Percentiles rank a stretch among this genome's conserved stretches.
phyloP scores from a whole-genome alignment of 2,888 invertebrate species.

The Drosophila austrosaltans region DNA sequence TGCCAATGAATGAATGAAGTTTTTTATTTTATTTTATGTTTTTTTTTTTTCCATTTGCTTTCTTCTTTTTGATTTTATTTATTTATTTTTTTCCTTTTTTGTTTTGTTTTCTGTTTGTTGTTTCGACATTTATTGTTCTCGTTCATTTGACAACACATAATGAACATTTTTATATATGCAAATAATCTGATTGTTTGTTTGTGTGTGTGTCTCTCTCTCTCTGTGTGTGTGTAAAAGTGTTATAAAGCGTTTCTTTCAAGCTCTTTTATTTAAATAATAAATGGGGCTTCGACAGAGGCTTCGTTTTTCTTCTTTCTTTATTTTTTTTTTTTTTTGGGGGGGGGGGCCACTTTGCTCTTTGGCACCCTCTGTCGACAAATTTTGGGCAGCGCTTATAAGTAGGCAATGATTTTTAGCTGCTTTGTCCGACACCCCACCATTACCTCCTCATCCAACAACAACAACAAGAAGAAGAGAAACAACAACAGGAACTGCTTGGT shows the following conservation, averaged over 20 bases:
- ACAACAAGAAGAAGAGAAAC: slow-evolving; percentile 21
- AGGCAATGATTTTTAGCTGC: slow-evolving; percentile 69
- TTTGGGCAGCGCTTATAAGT: slow-evolving; percentile 64
- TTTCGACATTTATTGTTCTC: slow-evolving; percentile 41
- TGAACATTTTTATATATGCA: slow-evolving; percentile 75
- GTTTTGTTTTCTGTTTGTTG: neutral
- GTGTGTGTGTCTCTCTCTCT: slow-evolving; percentile 16
- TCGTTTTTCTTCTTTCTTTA: too few species aligned
- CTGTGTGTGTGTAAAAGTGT: slow-evolving; percentile 56
- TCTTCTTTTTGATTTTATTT: neutral
- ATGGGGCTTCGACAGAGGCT: slow-evolving; percentile 38
- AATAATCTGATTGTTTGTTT: slow-evolving; percentile 48
- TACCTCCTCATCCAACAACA: neutral
- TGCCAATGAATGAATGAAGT: neutral
- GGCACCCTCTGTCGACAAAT: slow-evolving; percentile 8
- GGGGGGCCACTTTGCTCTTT: neutral
- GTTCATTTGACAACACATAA: slow-evolving; percentile 56
- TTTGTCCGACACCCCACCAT: slow-evolving; percentile 45
- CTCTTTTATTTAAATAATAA: slow-evolving; percentile 76
- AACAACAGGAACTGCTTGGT: slow-evolving; percentile 14
- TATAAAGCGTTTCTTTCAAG: slow-evolving; percentile 65
- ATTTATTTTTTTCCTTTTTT: neutral
- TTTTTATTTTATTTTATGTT: neutral
- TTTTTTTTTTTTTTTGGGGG: too few species aligned
- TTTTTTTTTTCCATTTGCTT: slow-evolving; percentile 3